phyloP scores from a whole-genome alignment of 2,113 vertebrate species.

The Willisornis vidua region DNA sequence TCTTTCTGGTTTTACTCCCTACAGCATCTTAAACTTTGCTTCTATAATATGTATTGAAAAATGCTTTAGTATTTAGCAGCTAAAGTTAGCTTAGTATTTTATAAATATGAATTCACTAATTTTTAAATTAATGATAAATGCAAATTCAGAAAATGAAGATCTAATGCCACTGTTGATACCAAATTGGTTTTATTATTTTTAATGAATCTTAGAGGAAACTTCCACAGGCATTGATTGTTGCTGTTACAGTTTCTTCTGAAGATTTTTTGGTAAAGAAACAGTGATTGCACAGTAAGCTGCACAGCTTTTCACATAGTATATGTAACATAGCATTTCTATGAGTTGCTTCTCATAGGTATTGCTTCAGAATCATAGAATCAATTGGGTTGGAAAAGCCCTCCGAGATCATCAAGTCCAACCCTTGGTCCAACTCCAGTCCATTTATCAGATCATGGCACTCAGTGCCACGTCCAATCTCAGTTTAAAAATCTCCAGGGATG shows the following conservation, averaged over 20 bases:
- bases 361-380: not conserved
- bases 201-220: not conserved
- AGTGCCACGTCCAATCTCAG: too few species aligned
- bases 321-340: not conserved
- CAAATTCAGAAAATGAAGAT: not conserved
- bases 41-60: not conserved
- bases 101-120: not conserved
- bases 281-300: not conserved
- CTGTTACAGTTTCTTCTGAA: not conserved
- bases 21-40: not conserved
- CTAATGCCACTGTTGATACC: not conserved
- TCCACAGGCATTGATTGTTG: not conserved
- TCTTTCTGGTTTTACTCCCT: not conserved
- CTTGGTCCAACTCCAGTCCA: too few species aligned
- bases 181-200: not conserved
- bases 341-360: not conserved
- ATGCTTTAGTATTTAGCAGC: not conserved
- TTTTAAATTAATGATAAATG: not conserved
- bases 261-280: not conserved
- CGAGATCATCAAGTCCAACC: too few species aligned
- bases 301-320: not conserved
- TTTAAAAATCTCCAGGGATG: too few species aligned
- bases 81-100: not conserved
- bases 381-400: too few species aligned
- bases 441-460: too few species aligned